A percentile compares a stretch with the other conserved stretches of the same genome.
Evolutionary conservation across 2,797 vertebrate species (phyloP).

Genomic region (Chiroxiphia lanceolata): DNA sequence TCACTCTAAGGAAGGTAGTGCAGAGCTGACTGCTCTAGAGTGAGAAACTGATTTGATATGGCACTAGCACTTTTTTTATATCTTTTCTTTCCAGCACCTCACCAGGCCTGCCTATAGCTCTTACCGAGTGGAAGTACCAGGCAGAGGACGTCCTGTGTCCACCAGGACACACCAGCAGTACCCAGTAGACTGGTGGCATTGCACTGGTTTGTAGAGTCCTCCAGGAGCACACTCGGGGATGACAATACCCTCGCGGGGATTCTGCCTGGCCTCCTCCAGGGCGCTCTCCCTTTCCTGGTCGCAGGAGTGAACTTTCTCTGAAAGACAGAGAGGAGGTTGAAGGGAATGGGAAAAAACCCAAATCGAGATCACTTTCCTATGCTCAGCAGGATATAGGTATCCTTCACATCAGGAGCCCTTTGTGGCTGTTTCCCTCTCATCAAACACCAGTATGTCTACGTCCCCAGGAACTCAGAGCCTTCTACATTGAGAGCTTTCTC

Average conservation of each 20-base stretch:
- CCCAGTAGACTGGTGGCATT: conserved; percentile 97
- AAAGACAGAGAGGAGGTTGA: conserved; percentile 10
- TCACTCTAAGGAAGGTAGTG: not conserved
- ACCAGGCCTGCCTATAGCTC: not conserved
- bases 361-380: not conserved
- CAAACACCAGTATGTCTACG: not conserved
- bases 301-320: conserved; percentile 96
- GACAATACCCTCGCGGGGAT: conserved; percentile 88
- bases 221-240: conserved; percentile 91
- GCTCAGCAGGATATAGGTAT: not conserved
- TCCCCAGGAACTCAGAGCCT: not conserved
- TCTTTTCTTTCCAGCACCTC: not conserved
- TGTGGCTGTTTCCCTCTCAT: not conserved
- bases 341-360: not conserved
- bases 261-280: conserved; percentile 89
- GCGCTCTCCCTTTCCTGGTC: conserved; percentile 96
- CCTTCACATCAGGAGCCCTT: not conserved
- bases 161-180: conserved; percentile 99
- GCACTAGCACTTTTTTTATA: not conserved
- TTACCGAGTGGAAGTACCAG: conserved; percentile 95
- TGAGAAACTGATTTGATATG: not conserved
- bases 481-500: not conserved
- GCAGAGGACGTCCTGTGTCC: conserved; percentile 94
- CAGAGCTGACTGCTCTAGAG: not conserved
- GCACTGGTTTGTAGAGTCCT: conserved; percentile 93